These are phyloP conservation scores for Heliconius charithonia DNA, from an alignment of 2,888 invertebrate species.

Conservation along the genomic window DNA sequence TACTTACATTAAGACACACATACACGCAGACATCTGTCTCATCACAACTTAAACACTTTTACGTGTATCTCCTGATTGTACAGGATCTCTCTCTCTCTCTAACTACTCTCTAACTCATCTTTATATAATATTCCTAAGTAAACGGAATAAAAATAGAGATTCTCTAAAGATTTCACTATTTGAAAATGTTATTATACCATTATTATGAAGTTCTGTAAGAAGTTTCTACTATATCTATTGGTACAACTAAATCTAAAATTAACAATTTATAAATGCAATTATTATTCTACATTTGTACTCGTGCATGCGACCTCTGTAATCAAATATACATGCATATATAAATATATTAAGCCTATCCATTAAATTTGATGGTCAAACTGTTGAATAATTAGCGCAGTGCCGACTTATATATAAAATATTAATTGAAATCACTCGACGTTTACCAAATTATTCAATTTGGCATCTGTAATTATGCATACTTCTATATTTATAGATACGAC, in stretches of 20 bases:
- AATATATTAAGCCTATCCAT: constrained; percentile 11
- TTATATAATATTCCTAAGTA: background rate
- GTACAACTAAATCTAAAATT: too few relatives aligned
- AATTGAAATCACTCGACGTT: constrained; percentile 16
- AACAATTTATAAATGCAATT: background rate
- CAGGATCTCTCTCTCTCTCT: too few relatives aligned
- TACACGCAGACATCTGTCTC: too few relatives aligned
- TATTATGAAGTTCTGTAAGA: too few relatives aligned
- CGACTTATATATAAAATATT: constrained; percentile 22
- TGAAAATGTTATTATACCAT: background rate
- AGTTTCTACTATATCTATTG: background rate
- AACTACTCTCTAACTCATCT: background rate
- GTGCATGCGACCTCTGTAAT: background rate
- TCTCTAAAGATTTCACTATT: too few relatives aligned
- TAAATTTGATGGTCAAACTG: constrained; percentile 18
- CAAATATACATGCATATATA: constrained; percentile 1
- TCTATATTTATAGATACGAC: background rate
- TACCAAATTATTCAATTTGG: constrained; percentile 15
- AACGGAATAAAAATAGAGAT: background rate
- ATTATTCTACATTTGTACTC: background rate
- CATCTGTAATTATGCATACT: constrained; percentile 1
- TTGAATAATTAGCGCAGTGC: constrained; percentile 21
- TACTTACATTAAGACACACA: too few relatives aligned
- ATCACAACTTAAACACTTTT: too few relatives aligned
- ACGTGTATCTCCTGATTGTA: background rate